phyloP scores from a whole-genome alignment of 2,888 invertebrate genomes.

The Cyrtodaria siliqua region DNA sequence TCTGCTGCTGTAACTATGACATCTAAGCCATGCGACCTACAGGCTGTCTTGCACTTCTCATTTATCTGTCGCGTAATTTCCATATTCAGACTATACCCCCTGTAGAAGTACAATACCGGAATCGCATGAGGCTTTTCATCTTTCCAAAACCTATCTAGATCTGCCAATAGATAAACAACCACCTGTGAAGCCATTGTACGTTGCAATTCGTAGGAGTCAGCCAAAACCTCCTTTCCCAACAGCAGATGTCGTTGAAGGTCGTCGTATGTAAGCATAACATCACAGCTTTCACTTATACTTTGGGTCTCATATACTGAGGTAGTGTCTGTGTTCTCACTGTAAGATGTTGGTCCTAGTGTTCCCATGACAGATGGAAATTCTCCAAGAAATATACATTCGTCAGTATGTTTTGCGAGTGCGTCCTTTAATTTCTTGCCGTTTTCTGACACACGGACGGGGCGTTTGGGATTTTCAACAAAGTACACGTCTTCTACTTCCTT shows the following conservation, averaged over 20 bases:
- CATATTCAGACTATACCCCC: conserved; percentile 41
- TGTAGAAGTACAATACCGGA: conserved; percentile 35
- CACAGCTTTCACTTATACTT: no score
- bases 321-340: no score
- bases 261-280: conserved; percentile 13
- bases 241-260: conserved; percentile 6
- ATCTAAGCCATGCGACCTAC: conserved; percentile 17
- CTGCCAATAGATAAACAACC: conserved; percentile 39
- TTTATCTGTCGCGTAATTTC: conserved; percentile 19
- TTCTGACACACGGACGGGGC: not conserved
- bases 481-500: not conserved
- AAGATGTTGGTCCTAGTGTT: not conserved
- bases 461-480: not conserved
- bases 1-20: conserved; percentile 17
- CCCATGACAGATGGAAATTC: conserved; percentile 30
- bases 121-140: conserved; percentile 38
- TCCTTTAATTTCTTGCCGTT: conserved; percentile 8
- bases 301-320: no score
- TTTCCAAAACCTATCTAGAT: conserved; percentile 45
- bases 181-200: conserved; percentile 33
- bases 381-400: conserved; percentile 14
- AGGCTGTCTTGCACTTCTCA: conserved; percentile 13
- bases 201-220: conserved; percentile 27
- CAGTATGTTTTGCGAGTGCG: not conserved
- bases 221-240: conserved; percentile 4